A percentile compares a stretch with the other conserved stretches of the same genome.
Conservation (phyloP, 2,113 vertebrate genomes). For the Corvus moneduloides region DNA sequence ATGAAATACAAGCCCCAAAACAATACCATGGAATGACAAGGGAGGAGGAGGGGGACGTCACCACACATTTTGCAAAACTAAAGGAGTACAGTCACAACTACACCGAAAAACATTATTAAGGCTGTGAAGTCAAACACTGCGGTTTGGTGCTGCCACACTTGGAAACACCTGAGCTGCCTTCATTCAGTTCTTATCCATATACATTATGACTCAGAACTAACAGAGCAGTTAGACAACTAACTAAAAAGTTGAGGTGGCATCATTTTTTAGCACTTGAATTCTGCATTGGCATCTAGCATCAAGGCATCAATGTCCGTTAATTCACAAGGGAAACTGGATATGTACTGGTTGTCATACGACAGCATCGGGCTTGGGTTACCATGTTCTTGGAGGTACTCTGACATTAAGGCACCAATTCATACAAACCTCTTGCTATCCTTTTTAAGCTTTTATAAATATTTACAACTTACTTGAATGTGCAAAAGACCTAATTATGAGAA, state of each 20-base stretch:
- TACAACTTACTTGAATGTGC: background rate
- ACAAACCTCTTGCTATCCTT: background rate
- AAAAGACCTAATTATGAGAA: background rate
- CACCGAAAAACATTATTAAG: background rate
- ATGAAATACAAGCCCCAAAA: background rate
- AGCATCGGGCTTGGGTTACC: background rate
- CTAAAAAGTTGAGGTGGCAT: background rate
- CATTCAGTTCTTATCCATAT: background rate
- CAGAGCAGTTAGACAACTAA: background rate
- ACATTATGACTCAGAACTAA: background rate
- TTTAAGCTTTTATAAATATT: background rate
- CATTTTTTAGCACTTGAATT: background rate
- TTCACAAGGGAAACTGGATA: background rate
- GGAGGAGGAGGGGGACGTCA: background rate
- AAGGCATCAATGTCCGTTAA: background rate
- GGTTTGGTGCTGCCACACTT: background rate
- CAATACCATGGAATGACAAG: background rate
- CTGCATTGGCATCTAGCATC: background rate
- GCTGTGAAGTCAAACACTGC: background rate
- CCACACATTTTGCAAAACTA: background rate
- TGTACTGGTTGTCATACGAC: rapidly evolving
- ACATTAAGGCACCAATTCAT: background rate
- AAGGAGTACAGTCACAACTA: background rate
- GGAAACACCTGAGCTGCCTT: background rate
- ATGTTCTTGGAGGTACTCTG: background rate